phyloP scores from a whole-genome alignment of 1,140 invertebrate species.

The Drosophila neocordata region DNA sequence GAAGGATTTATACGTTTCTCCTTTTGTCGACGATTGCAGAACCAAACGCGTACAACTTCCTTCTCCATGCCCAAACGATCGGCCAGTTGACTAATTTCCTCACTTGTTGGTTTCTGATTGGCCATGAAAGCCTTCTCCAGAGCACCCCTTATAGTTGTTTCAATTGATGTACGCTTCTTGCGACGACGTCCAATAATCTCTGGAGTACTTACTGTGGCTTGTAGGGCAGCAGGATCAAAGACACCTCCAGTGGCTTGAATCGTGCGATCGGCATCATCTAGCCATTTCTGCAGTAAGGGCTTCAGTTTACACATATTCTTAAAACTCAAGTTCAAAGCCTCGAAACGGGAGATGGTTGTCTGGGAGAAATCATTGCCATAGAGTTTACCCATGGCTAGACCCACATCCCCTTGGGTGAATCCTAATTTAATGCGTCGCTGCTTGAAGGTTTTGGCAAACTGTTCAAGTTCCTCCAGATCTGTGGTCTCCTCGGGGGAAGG shows the following conservation, averaged over 20 bases:
- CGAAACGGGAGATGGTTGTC: conserved; percentile 99
- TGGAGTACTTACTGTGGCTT: conserved; percentile 91
- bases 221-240: conserved; percentile 87
- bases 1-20: conserved; percentile 92
- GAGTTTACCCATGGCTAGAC: conserved; percentile 98
- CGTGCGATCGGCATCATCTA: conserved; percentile 97
- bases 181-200: conserved; percentile 95
- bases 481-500: conserved; percentile 95
- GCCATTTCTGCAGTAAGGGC: conserved; percentile 98
- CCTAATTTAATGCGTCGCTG: conserved; percentile 97
- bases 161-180: conserved; percentile 98
- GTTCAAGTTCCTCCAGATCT: conserved; percentile 96
- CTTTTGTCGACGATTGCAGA: conserved; percentile 97
- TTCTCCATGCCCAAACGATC: conserved; percentile 98
- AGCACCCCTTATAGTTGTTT: conserved; percentile 95
- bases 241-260: conserved; percentile 88
- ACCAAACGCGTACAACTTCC: conserved; percentile 98
- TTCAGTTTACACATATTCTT: conserved; percentile 99
- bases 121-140: conserved; percentile 97
- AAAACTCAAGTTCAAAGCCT: conserved; percentile 98
- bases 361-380: conserved; percentile 99
- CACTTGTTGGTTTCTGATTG: conserved; percentile 98
- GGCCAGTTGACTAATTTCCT: conserved; percentile 96
- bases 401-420: conserved; percentile 99
- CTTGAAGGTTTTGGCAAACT: conserved; percentile 98